Evolutionary conservation across 1,140 invertebrate species (phyloP).

Genomic region (Trichonephila clavipes): DNA sequence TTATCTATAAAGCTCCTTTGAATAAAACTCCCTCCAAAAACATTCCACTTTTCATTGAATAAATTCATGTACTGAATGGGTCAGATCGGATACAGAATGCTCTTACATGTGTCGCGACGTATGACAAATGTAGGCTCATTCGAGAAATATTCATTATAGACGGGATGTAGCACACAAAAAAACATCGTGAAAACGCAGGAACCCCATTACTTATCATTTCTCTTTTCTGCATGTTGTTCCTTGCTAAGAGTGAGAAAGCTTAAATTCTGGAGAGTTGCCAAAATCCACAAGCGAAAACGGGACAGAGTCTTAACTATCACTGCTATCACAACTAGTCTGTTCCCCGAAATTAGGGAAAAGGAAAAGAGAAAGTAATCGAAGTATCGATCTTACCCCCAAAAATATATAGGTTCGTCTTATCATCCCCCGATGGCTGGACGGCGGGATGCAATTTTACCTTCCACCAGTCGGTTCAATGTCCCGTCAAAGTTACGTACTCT

Average conservation of each 20-base stretch:
- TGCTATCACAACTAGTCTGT: conserved; percentile 22
- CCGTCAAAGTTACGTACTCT: neutral
- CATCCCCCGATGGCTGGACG: neutral
- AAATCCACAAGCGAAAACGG: neutral
- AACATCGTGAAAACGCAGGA: neutral
- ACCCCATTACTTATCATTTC: conserved; percentile 5
- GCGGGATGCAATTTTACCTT: neutral
- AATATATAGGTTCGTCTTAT: neutral
- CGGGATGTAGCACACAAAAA: neutral
- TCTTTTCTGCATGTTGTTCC: neutral
- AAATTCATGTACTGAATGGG: no score
- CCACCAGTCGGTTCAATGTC: neutral
- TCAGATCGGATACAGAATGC: no score
- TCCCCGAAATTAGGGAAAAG: neutral
- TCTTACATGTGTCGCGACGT: neutral
- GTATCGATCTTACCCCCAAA: conserved; percentile 33
- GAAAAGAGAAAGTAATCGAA: conserved; percentile 29
- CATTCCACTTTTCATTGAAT: no score
- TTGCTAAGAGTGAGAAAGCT: neutral
- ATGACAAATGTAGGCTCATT: neutral
- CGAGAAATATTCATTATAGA: conserved; percentile 15
- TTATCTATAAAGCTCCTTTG: no score
- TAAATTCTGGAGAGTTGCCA: neutral
- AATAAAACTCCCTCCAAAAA: no score
- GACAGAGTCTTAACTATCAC: conserved; percentile 40